These are phyloP conservation scores for Leptura quadrifasciata DNA, from an alignment of 2,888 invertebrate genomes.

Conservation along the genomic window DNA sequence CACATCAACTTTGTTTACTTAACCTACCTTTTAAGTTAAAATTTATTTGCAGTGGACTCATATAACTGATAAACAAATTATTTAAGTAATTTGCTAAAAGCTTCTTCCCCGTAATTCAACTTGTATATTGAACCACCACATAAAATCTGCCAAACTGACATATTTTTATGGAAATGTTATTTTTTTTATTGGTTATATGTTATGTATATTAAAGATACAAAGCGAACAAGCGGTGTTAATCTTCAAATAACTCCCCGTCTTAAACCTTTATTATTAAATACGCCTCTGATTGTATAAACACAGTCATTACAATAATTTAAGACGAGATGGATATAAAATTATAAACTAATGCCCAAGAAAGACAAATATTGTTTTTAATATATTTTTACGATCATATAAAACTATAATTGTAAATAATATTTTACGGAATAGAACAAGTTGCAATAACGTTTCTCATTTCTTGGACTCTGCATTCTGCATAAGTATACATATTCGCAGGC, in stretches of 20 bases:
- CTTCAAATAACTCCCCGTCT: not conserved
- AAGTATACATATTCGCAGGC: constrained; percentile 5
- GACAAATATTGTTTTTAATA: constrained; percentile 71
- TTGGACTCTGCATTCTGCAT: not conserved
- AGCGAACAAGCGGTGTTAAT: not conserved
- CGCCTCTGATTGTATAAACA: constrained; percentile 62
- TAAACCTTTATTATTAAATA: not conserved
- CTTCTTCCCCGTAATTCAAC: too few relatives aligned
- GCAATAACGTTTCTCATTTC: constrained; percentile 51
- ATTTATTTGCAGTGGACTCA: too few relatives aligned
- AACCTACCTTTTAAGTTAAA: too few relatives aligned
- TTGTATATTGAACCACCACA: too few relatives aligned
- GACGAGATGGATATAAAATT: constrained; percentile 66
- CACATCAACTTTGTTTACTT: too few relatives aligned
- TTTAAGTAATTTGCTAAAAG: too few relatives aligned
- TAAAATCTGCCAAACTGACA: too few relatives aligned
- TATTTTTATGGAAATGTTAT: too few relatives aligned
- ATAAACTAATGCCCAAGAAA: constrained; percentile 65
- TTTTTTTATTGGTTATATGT: too few relatives aligned
- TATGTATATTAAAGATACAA: too few relatives aligned
- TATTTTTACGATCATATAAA: constrained; percentile 67
- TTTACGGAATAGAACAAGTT: constrained; percentile 60
- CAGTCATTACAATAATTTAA: constrained; percentile 68
- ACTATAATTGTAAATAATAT: constrained; percentile 70
- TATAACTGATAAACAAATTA: too few relatives aligned